These are phyloP conservation scores for Phrynocephalus guinanensis DNA, from an alignment of 2,797 vertebrate species.

Conservation along the genomic window DNA sequence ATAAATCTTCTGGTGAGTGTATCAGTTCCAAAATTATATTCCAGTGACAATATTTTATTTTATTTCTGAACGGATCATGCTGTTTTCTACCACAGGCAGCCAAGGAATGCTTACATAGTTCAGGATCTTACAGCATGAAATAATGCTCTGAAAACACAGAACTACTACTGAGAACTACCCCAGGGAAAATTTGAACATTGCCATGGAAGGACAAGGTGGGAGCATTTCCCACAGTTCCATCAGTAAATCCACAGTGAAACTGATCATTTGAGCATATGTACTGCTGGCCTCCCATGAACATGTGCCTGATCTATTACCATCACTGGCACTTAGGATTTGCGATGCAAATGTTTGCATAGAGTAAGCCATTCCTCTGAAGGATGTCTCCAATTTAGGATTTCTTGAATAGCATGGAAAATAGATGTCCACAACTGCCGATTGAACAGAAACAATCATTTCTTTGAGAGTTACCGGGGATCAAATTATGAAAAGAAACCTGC, in stretches of 20 bases:
- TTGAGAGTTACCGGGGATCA: slow-evolving; percentile 38
- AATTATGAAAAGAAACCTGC: slow-evolving; percentile 30
- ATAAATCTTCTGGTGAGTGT: slow-evolving; percentile 13
- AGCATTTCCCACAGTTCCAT: slow-evolving; percentile 24
- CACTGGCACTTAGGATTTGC: neutral
- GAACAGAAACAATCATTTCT: slow-evolving; percentile 21
- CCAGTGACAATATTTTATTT: slow-evolving; percentile 25
- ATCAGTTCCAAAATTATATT: slow-evolving; percentile 30
- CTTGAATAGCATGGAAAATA: neutral
- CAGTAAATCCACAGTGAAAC: slow-evolving; percentile 22
- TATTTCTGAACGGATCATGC: slow-evolving; percentile 25
- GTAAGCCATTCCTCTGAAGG: neutral
- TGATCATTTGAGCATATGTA: slow-evolving; percentile 16
- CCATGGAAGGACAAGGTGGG: slow-evolving; percentile 27
- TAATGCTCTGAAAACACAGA: slow-evolving; percentile 46
- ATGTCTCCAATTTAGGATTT: neutral
- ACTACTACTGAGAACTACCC: slow-evolving; percentile 23
- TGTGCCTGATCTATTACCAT: neutral
- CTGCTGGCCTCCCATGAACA: neutral
- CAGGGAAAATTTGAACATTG: slow-evolving; percentile 19
- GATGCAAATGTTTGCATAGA: neutral
- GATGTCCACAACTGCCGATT: slow-evolving; percentile 20
- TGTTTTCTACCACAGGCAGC: slow-evolving; percentile 24
- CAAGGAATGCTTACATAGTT: slow-evolving; percentile 22
- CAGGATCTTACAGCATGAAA: slow-evolving; percentile 34